Percentiles rank a stretch among this genome's conserved stretches.
Evolutionary conservation across 2,888 invertebrate genomes (phyloP).

Genomic region (Phyto melanocephala): DNA sequence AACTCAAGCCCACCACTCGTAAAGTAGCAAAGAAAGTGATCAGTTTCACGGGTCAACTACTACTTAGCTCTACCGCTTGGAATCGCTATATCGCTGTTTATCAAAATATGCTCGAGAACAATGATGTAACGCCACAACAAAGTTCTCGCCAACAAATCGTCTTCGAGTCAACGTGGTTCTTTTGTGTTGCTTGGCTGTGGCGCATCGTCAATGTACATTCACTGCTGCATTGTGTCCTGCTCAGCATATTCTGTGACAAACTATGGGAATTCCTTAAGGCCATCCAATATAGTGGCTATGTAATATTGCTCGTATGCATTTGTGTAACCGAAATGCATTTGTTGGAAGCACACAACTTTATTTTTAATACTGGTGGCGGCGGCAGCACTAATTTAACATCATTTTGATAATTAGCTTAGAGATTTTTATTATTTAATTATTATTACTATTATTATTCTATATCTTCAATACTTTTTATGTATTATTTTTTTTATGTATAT

Average conservation of each 20-base stretch:
- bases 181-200: slow-evolving; percentile 87
- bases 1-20: slow-evolving; percentile 84
- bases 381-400: slow-evolving; percentile 75
- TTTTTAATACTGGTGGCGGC: slow-evolving; percentile 78
- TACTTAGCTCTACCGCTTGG: slow-evolving; percentile 89
- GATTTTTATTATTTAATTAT: slow-evolving; percentile 40
- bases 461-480: slow-evolving; percentile 15
- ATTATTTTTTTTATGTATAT: slow-evolving; percentile 19
- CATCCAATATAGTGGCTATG: slow-evolving; percentile 86
- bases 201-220: slow-evolving; percentile 89
- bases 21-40: slow-evolving; percentile 84
- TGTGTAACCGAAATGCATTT: slow-evolving; percentile 87
- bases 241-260: slow-evolving; percentile 90
- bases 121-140: slow-evolving; percentile 80
- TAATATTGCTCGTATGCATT: slow-evolving; percentile 84
- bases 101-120: slow-evolving; percentile 86
- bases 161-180: slow-evolving; percentile 87
- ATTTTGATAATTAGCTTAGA: slow-evolving; percentile 75
- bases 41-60: slow-evolving; percentile 85
- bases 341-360: slow-evolving; percentile 81
- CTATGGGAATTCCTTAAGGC: slow-evolving; percentile 87
- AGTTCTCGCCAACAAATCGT: slow-evolving; percentile 81
- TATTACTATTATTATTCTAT: not conserved
- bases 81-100: slow-evolving; percentile 90
- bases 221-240: slow-evolving; percentile 85